phyloP scores from a whole-genome alignment of 2,888 invertebrate genomes.

The Eupithecia inturbata region DNA sequence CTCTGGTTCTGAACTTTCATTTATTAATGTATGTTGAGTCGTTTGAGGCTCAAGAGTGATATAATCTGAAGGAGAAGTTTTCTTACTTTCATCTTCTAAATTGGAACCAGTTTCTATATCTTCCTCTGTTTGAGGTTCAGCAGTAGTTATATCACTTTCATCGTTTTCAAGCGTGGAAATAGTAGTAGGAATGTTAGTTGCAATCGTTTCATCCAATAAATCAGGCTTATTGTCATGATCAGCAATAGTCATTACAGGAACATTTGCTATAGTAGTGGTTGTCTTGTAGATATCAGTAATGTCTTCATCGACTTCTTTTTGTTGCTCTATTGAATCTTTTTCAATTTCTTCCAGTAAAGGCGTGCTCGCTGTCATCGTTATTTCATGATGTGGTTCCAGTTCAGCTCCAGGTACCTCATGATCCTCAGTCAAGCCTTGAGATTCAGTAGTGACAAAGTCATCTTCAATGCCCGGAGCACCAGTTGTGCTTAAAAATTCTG shows the following conservation, averaged over 20 bases:
- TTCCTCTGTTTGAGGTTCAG: constrained; percentile 11
- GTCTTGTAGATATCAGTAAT: constrained; percentile 22
- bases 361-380: constrained; percentile 39
- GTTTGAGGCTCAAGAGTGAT: constrained; percentile 16
- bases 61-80: constrained; percentile 13
- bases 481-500: constrained; percentile 28
- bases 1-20: constrained; percentile 19
- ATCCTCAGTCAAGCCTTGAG: constrained; percentile 29
- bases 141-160: constrained; percentile 15
- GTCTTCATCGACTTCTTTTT: constrained; percentile 24
- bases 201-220: constrained; percentile 26
- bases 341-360: constrained; percentile 49
- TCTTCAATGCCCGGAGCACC: constrained; percentile 39
- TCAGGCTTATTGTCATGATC: constrained; percentile 25
- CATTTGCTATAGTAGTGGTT: constrained; percentile 24
- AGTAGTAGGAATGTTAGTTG: constrained; percentile 27
- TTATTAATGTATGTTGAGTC: background rate
- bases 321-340: constrained; percentile 41
- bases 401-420: constrained; percentile 24
- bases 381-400: constrained; percentile 29
- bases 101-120: background rate
- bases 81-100: constrained; percentile 17
- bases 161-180: constrained; percentile 12
- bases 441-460: constrained; percentile 41
- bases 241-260: constrained; percentile 18